A percentile compares a stretch with the other conserved stretches of the same genome.
Evolutionary conservation across 1,140 invertebrate genomes (phyloP).

Genomic region (Armadillidium nasatum): DNA sequence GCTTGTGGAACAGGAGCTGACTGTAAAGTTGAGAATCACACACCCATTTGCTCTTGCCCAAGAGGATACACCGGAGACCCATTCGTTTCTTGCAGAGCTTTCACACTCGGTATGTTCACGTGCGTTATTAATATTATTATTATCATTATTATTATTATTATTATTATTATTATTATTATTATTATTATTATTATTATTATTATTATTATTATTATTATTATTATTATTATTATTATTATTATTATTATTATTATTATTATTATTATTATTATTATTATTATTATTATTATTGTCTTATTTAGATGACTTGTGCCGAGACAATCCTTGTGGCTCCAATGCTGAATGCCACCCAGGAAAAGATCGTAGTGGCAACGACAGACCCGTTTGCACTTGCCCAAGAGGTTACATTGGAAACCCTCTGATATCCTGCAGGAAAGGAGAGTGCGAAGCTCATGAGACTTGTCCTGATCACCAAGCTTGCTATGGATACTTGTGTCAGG

Average conservation of each 20-base stretch:
- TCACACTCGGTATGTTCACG: slow-evolving; percentile 57
- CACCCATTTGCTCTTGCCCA: slow-evolving; percentile 73
- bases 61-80: slow-evolving; percentile 81
- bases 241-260: too few species aligned
- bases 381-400: slow-evolving; percentile 69
- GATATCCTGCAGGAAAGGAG: slow-evolving; percentile 47
- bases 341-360: slow-evolving; percentile 75
- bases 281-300: slow-evolving; percentile 37
- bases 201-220: too few species aligned
- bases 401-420: slow-evolving; percentile 74
- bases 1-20: slow-evolving; percentile 73
- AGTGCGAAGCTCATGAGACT: slow-evolving; percentile 49
- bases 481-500: slow-evolving; percentile 62
- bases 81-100: slow-evolving; percentile 71
- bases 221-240: too few species aligned
- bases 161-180: too few species aligned
- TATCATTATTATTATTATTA: too few species aligned
- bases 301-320: slow-evolving; percentile 75
- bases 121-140: too few species aligned
- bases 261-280: too few species aligned
- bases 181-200: too few species aligned
- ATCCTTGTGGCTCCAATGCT: slow-evolving; percentile 79
- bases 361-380: slow-evolving; percentile 69
- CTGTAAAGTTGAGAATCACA: slow-evolving; percentile 70
- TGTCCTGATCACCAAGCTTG: slow-evolving; percentile 71